Conservation (phyloP, 2,888 invertebrate genomes). For the Phyllotreta cruciferae region DNA sequence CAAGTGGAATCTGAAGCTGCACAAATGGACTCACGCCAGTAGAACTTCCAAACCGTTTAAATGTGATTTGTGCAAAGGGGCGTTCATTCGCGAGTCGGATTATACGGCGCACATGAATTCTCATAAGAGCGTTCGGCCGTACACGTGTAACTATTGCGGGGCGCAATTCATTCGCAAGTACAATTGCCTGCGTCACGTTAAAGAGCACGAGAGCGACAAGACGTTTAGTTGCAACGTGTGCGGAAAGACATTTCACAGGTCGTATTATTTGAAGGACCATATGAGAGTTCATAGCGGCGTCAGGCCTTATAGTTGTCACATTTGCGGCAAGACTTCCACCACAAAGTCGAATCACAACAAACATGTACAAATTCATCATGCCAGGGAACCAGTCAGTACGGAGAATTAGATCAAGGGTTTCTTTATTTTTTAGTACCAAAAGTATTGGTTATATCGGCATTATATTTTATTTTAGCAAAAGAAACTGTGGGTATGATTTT, state of each 20-base stretch:
- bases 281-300: slow-evolving; percentile 84
- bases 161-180: slow-evolving; percentile 88
- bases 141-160: slow-evolving; percentile 89
- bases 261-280: slow-evolving; percentile 88
- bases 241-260: slow-evolving; percentile 84
- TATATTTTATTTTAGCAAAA: slow-evolving; percentile 36
- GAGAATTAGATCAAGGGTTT: slow-evolving; percentile 65
- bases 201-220: slow-evolving; percentile 83
- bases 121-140: slow-evolving; percentile 83
- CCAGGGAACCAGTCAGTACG: slow-evolving; percentile 84
- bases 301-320: slow-evolving; percentile 82
- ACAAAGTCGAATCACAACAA: slow-evolving; percentile 92
- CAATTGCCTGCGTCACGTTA: slow-evolving; percentile 85
- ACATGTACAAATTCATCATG: slow-evolving; percentile 88
- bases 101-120: slow-evolving; percentile 86
- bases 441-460: slow-evolving; percentile 44
- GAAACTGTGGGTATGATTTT: too few species aligned
- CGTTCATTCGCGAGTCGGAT: slow-evolving; percentile 82
- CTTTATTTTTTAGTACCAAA: slow-evolving; percentile 18
- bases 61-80: slow-evolving; percentile 82
- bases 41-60: slow-evolving; percentile 85
- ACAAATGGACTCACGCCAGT: slow-evolving; percentile 88
- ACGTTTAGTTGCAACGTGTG: slow-evolving; percentile 78
- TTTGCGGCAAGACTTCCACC: slow-evolving; percentile 88
- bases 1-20: slow-evolving; percentile 88